These are phyloP conservation scores for Sebastes wilsoni DNA, from an alignment of 2,797 vertebrate genomes.

Conservation along the genomic window DNA sequence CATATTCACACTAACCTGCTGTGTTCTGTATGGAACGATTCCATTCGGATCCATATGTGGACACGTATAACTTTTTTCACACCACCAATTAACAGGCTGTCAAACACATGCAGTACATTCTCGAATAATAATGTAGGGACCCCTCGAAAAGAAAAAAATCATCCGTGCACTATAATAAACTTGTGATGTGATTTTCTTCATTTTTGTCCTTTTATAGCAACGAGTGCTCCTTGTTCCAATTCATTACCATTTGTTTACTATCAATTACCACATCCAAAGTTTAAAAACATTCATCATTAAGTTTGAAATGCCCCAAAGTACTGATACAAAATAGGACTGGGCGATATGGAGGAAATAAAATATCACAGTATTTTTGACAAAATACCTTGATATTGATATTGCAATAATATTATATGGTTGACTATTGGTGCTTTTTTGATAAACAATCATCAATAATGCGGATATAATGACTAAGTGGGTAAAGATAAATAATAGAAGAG, in stretches of 20 bases:
- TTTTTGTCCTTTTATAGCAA: neutral
- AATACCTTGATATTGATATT: too few relatives aligned
- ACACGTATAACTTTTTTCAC: conserved; percentile 29
- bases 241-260: neutral
- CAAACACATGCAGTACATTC: conserved; percentile 11
- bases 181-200: neutral
- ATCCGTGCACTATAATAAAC: neutral
- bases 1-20: conserved; percentile 12
- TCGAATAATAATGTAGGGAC: neutral
- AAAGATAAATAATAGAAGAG: too few relatives aligned
- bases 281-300: neutral
- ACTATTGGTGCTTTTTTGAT: too few relatives aligned
- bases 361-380: too few relatives aligned
- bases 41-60: conserved; percentile 31
- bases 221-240: neutral
- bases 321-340: neutral
- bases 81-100: conserved; percentile 50
- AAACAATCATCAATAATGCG: too few relatives aligned
- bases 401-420: too few relatives aligned
- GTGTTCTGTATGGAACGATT: conserved; percentile 12
- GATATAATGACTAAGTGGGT: too few relatives aligned
- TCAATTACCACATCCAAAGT: neutral
- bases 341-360: neutral
- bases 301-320: neutral
- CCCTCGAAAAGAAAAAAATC: neutral